These are phyloP conservation scores for Micromesistius poutassou DNA, from an alignment of 2,797 vertebrate genomes.

Conservation along the genomic window DNA sequence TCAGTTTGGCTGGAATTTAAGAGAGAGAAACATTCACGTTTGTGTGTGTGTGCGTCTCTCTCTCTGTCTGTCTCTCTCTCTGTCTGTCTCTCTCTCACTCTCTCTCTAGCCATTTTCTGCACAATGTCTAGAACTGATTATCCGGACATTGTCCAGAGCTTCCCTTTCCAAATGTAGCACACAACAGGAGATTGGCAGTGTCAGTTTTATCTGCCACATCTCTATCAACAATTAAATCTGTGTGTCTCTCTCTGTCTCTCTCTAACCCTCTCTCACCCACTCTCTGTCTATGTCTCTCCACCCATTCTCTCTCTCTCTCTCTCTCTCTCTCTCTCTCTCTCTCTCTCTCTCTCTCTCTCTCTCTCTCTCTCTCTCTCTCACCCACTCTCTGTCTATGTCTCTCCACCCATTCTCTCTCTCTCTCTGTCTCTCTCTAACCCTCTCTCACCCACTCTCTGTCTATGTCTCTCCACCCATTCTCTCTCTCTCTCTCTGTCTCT, in stretches of 20 bases:
- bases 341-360: constrained; percentile 3
- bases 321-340: background rate
- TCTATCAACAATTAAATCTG: background rate
- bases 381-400: constrained; percentile 16
- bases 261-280: background rate
- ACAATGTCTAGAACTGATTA: too few relatives aligned
- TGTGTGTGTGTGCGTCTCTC: constrained; percentile 11
- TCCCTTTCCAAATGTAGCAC: background rate
- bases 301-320: constrained; percentile 2
- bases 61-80: constrained; percentile 1
- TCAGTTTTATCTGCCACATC: background rate
- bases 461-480: too few relatives aligned
- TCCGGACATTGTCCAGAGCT: background rate
- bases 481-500: constrained; percentile 46
- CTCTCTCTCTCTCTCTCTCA: constrained; percentile 32
- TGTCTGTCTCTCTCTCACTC: background rate
- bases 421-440: constrained; percentile 3
- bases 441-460: too few relatives aligned
- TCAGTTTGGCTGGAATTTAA: constrained; percentile 26
- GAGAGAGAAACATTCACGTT: background rate
- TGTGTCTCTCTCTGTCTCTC: background rate
- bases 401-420: background rate
- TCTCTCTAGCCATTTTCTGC: background rate
- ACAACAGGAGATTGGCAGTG: background rate
- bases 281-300: too few relatives aligned